A percentile compares a stretch with the other conserved stretches of the same genome.
phyloP scores from a whole-genome alignment of 2,797 vertebrate genomes.

The Rhincodon typus region DNA sequence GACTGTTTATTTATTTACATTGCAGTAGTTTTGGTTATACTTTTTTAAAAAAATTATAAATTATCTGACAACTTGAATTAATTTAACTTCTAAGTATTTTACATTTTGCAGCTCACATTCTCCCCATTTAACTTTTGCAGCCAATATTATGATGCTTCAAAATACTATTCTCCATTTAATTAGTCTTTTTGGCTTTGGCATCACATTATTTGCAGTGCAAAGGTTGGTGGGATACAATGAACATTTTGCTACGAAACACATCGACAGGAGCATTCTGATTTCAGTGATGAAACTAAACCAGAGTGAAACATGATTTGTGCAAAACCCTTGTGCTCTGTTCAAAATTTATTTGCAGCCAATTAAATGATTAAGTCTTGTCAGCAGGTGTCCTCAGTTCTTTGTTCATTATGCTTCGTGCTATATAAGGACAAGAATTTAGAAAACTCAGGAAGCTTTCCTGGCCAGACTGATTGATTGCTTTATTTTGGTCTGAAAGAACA shows the following conservation, averaged over 20 bases:
- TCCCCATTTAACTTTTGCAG: background rate
- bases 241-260: background rate
- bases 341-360: background rate
- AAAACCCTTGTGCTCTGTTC: background rate
- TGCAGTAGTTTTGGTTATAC: too few species aligned
- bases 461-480: background rate
- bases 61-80: background rate
- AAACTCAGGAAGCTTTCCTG: background rate
- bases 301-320: background rate
- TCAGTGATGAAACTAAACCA: background rate
- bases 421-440: background rate
- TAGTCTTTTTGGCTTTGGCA: background rate
- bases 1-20: background rate
- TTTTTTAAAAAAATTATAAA: background rate
- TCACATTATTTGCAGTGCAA: background rate
- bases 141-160: background rate
- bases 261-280: background rate
- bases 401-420: background rate
- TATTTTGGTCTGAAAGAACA: background rate
- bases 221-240: background rate
- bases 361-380: background rate
- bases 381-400: conserved; percentile 25
- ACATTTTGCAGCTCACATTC: background rate
- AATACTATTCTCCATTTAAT: background rate
- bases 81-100: background rate